Evolutionary conservation across 2,797 vertebrate genomes (phyloP).

Genomic region (Gadopsis marmoratus): DNA sequence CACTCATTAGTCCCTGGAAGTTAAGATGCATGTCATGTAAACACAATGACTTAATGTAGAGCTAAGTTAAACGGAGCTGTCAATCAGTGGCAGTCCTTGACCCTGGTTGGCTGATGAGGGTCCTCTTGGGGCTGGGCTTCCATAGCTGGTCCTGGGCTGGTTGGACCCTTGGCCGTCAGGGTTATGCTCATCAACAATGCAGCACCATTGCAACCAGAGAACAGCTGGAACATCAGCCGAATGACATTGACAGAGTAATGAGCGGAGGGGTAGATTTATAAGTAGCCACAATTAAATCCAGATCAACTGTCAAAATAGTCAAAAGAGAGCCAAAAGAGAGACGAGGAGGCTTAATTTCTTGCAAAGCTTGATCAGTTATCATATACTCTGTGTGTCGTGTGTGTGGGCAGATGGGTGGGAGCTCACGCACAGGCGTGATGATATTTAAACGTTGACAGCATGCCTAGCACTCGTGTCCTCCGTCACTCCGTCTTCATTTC

Average conservation of each 20-base stretch:
- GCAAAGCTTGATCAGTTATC: slow-evolving; percentile 47
- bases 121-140: slow-evolving; percentile 68
- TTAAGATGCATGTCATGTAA: slow-evolving; percentile 71
- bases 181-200: slow-evolving; percentile 59
- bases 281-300: slow-evolving; percentile 59
- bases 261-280: slow-evolving; percentile 43
- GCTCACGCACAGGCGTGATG: slow-evolving; percentile 63
- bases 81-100: slow-evolving; percentile 79
- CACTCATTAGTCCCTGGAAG: slow-evolving; percentile 44
- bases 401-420: slow-evolving; percentile 69
- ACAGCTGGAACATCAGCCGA: slow-evolving; percentile 74
- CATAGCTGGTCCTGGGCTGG: slow-evolving; percentile 28
- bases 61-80: slow-evolving; percentile 68
- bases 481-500: slow-evolving; percentile 67
- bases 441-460: slow-evolving; percentile 79
- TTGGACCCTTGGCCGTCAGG: slow-evolving; percentile 79
- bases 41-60: slow-evolving; percentile 68
- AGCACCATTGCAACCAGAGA: slow-evolving; percentile 51
- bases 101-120: slow-evolving; percentile 72
- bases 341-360: slow-evolving; percentile 30
- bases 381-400: slow-evolving; percentile 58
- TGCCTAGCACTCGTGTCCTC: slow-evolving; percentile 68
- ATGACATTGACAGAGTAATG: slow-evolving; percentile 73
- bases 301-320: slow-evolving; percentile 65
- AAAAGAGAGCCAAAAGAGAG: slow-evolving; percentile 27